A percentile compares a stretch with the other conserved stretches of the same genome.
phyloP scores from a whole-genome alignment of 2,113 vertebrate species.

The Piprites chloris region DNA sequence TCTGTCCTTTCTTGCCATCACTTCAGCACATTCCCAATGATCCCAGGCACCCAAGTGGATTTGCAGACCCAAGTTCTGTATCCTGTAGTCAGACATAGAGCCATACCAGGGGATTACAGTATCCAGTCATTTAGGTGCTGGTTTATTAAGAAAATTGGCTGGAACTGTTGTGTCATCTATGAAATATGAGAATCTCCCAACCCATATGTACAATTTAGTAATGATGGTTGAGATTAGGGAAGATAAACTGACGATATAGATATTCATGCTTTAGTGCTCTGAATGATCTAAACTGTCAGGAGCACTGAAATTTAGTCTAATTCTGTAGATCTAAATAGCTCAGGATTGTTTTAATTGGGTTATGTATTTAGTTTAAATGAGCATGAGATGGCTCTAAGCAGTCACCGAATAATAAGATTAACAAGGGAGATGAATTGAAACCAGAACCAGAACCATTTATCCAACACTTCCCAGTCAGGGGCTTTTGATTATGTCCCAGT shows the following conservation, averaged over 20 bases:
- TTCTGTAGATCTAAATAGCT: conserved; percentile 9
- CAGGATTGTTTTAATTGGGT: conserved; percentile 57
- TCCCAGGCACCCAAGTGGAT: conserved; percentile 4
- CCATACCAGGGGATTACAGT: neutral
- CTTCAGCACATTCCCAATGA: neutral
- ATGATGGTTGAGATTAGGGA: neutral
- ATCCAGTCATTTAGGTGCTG: neutral
- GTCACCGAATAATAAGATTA: conserved; percentile 54
- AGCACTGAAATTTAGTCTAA: conserved; percentile 10
- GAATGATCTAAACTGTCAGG: neutral
- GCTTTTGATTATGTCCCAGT: neutral
- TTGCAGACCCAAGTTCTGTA: neutral
- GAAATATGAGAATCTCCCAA: neutral
- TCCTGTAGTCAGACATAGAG: neutral
- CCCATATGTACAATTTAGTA: neutral
- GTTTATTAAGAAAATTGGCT: neutral
- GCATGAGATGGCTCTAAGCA: conserved; percentile 6
- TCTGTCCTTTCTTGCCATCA: neutral
- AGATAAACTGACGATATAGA: neutral
- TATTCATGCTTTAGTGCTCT: neutral
- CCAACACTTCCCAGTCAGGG: neutral
- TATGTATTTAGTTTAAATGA: conserved; percentile 54
- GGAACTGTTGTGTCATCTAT: neutral
- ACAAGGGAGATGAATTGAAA: conserved; percentile 19
- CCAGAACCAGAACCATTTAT: conserved; percentile 33